These are phyloP conservation scores for Xenops minutus DNA, from an alignment of 2,797 vertebrate genomes.

Conservation along the genomic window DNA sequence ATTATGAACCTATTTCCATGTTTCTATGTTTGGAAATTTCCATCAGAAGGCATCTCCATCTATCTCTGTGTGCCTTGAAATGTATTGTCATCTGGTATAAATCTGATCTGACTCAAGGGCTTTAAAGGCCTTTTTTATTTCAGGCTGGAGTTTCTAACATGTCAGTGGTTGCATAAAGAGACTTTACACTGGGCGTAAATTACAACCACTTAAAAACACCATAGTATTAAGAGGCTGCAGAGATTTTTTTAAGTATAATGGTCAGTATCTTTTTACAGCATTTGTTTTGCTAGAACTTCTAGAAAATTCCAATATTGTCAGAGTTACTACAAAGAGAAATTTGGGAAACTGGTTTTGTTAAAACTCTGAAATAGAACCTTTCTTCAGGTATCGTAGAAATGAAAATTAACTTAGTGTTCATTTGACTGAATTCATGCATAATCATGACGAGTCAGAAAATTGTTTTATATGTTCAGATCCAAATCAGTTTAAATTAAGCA, in stretches of 20 bases:
- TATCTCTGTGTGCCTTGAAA: background rate
- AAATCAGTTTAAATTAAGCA: background rate
- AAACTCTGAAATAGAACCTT: background rate
- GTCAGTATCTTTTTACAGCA: background rate
- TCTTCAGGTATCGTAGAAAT: background rate
- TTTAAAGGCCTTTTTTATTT: background rate
- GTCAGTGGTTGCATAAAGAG: background rate
- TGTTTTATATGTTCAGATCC: background rate
- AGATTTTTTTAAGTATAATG: background rate
- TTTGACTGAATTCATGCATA: background rate
- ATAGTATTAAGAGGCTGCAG: background rate
- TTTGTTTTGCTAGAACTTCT: background rate
- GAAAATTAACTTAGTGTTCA: background rate
- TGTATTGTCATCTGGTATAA: background rate
- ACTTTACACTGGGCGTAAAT: background rate
- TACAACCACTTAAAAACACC: background rate
- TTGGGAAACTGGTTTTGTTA: background rate
- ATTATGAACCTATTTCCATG: background rate
- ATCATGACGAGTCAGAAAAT: background rate
- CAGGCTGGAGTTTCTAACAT: background rate
- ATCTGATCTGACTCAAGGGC: background rate
- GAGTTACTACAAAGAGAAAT: background rate
- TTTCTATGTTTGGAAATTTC: background rate
- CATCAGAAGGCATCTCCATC: background rate
- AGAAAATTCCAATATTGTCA: background rate